Evolutionary conservation across 2,888 invertebrate species (phyloP), one percentile per base, ranked within the genome.

Genomic region (Nomada goodeniana): DNA sequence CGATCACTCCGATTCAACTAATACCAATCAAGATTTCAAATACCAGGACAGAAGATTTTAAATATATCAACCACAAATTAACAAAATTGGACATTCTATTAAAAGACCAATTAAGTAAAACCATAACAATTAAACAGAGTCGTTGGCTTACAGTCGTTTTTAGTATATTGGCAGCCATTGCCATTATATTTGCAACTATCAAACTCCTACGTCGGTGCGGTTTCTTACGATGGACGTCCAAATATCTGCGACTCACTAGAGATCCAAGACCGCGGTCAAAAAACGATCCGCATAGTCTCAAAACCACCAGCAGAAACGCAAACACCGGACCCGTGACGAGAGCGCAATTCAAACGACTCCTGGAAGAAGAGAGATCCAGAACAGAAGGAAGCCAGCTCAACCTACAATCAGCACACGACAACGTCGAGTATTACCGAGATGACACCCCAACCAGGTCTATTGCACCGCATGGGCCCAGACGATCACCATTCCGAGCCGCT

Each of bases 321-420:
- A 69, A 69, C 57, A 13, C 69, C 23, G 26, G 26, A 20, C 57
- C 68, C 2, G 26, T 59, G n/a, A 44, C 67, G 13, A 23, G 69
- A 2, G 57, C 4, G 18, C 57, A 59, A 59, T 10, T 55, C 5
- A 29, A 29, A 20, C 29, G 53, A 55, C 7, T 20, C 36, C 15
- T 55, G 20, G 53, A 68, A 68, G 67, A n/a, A 52, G 29, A 53
- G 11, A 13, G 13, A 44, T 44, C 44, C 10, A 44, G 11, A 10
- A 0, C 5, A 44, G 44, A 44, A 44, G 10, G 13, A 44, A 13
- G 44, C 10, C 11, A 10, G 2, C 11, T 44, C 44, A 44, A 44
- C 44, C 11, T 44, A 10, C 44, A 11, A 44, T 13, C 10, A 44
- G 44, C 44, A 11, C 13, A 44, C 13, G 13, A 44, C 44, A 13